Conservation (phyloP, 2,888 invertebrate species). For the Conus canariensis region DNA sequence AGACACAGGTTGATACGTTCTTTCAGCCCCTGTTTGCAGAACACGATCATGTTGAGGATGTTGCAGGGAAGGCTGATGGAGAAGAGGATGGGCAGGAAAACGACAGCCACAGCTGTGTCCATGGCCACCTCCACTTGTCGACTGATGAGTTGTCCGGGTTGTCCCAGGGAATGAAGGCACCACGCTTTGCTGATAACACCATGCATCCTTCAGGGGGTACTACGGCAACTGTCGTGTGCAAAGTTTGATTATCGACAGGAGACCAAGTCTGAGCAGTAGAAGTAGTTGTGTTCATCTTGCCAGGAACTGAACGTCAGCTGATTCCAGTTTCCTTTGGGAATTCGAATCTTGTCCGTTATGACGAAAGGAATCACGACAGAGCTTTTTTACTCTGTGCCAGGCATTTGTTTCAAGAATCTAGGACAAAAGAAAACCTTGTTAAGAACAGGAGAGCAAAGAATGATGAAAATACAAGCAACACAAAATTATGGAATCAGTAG, state of each 20-base stretch:
- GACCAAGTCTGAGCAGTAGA: no score
- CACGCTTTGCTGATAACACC: neutral
- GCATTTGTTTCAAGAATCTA: no score
- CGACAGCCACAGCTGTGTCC: neutral
- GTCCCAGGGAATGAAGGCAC: constrained; percentile 18
- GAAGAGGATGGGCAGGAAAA: constrained; percentile 3
- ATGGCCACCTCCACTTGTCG: constrained; percentile 6
- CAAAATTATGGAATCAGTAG: no score
- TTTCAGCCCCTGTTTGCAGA: constrained; percentile 18
- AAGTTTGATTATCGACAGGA: neutral
- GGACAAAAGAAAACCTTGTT: no score
- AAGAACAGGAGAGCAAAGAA: no score
- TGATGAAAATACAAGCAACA: no score
- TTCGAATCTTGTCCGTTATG: no score
- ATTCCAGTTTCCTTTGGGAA: no score
- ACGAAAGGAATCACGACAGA: no score
- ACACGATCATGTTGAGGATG: constrained; percentile 25
- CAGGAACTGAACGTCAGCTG: no score
- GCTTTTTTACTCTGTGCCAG: no score
- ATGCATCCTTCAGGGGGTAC: neutral
- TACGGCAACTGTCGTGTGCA: neutral
- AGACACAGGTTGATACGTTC: constrained; percentile 31
- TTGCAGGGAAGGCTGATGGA: constrained; percentile 1
- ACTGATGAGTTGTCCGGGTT: constrained; percentile 18
- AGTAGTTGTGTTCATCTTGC: no score